Evolutionary conservation across 2,113 vertebrate genomes (phyloP).

Genomic region (Scopus umbretta): DNA sequence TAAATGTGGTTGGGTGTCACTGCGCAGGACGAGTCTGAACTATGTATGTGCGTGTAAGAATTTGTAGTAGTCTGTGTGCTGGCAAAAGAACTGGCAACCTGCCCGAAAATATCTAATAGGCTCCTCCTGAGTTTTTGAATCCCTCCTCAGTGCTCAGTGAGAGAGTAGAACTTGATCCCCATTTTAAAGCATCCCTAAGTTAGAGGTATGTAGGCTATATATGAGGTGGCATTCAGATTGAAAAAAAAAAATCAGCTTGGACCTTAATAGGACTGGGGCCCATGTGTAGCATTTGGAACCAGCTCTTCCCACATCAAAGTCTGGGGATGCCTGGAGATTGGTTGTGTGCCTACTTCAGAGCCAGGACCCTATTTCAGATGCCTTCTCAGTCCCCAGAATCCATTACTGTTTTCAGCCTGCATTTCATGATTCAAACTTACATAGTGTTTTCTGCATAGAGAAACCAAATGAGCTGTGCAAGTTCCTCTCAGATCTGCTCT

Average conservation of each 20-base stretch:
- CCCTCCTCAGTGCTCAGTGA: not conserved
- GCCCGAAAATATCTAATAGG: constrained; percentile 31
- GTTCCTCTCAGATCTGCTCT: not conserved
- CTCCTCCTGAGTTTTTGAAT: constrained; percentile 44
- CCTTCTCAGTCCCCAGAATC: not conserved
- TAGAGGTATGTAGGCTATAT: not conserved
- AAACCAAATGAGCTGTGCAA: not conserved
- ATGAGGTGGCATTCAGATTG: not conserved
- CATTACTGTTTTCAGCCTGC: not conserved
- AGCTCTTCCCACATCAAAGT: not conserved
- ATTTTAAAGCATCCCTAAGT: not conserved
- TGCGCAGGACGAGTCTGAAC: constrained; percentile 53
- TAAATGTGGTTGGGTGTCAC: constrained; percentile 55
- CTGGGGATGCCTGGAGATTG: not conserved
- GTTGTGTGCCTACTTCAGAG: not conserved
- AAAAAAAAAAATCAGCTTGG: not conserved
- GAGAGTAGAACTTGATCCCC: not conserved
- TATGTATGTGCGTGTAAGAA: constrained; percentile 55
- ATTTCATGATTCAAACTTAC: not conserved
- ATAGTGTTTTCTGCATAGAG: not conserved
- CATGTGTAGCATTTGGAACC: not conserved
- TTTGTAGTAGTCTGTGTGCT: constrained; percentile 56
- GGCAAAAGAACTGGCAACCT: constrained; percentile 50
- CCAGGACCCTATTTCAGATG: not conserved
- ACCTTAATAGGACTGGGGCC: not conserved